Evolutionary conservation across 2,113 vertebrate species (phyloP).

Genomic region (Grammomys dolichurus): DNA sequence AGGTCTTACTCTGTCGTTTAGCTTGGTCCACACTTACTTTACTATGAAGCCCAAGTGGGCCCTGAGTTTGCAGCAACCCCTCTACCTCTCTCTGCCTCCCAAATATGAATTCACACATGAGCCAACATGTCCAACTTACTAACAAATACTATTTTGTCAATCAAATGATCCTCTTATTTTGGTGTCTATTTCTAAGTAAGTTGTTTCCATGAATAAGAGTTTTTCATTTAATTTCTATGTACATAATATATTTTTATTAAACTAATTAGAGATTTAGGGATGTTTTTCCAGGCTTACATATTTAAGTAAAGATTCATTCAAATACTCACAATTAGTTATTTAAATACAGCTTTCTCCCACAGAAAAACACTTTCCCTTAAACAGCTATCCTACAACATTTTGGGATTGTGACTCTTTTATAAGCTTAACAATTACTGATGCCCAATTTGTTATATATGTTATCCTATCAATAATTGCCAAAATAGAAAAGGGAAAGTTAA

Average conservation of each 20-base stretch:
- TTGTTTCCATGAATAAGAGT: constrained; percentile 7
- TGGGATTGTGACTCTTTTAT: background rate
- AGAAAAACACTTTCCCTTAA: background rate
- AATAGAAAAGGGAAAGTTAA: background rate
- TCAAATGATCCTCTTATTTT: constrained; percentile 2
- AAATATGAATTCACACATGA: background rate
- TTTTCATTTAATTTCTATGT: constrained; percentile 17
- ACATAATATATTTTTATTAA: background rate
- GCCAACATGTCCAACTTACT: background rate
- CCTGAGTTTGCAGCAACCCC: background rate
- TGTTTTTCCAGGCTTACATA: background rate
- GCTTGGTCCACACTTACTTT: background rate
- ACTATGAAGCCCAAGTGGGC: background rate
- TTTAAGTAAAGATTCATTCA: constrained; percentile 40
- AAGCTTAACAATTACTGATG: background rate
- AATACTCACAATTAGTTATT: background rate
- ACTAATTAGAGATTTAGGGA: background rate
- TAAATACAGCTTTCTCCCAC: background rate
- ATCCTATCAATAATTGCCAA: background rate
- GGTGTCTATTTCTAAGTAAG: constrained; percentile 33
- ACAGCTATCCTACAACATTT: background rate
- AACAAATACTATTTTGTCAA: background rate
- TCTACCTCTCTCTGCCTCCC: background rate
- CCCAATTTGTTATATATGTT: background rate
- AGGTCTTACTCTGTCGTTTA: background rate